A percentile compares a stretch with the other conserved stretches of the same genome.
Evolutionary conservation across 2,113 vertebrate species (phyloP).

Genomic region (Ancistrus triradiatus): DNA sequence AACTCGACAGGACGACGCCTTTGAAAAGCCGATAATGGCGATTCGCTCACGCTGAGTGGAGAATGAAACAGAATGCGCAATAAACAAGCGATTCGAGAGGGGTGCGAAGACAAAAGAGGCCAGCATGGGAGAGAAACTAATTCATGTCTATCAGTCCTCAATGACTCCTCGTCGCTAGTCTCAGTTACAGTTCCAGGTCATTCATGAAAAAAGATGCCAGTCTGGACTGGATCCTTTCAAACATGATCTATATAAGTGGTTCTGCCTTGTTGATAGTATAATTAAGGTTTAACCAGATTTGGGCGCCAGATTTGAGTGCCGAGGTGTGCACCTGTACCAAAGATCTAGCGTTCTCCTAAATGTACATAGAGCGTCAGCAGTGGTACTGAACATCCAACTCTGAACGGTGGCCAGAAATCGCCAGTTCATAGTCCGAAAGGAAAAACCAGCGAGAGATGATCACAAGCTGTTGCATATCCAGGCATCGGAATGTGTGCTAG

Average conservation of each 20-base stretch:
- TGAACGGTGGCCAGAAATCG: not conserved
- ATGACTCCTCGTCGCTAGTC: constrained; percentile 50
- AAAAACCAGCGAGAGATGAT: not conserved
- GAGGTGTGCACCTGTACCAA: constrained; percentile 68
- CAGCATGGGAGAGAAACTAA: constrained; percentile 21
- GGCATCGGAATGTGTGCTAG: no score
- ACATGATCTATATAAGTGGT: constrained; percentile 4
- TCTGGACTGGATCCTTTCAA: constrained; percentile 26
- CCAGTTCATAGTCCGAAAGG: not conserved
- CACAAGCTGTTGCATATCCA: not conserved
- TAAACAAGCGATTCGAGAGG: constrained; percentile 35
- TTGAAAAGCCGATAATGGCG: constrained; percentile 41
- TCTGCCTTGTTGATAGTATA: not conserved
- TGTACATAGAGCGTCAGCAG: constrained; percentile 45
- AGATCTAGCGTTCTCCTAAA: constrained; percentile 59
- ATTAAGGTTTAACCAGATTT: not conserved
- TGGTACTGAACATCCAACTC: constrained; percentile 12
- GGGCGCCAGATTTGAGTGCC: not conserved
- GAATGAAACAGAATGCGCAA: constrained; percentile 60
- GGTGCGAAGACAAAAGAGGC: not conserved
- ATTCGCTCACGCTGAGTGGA: constrained; percentile 40
- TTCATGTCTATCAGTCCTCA: constrained; percentile 38
- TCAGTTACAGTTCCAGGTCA: constrained; percentile 41
- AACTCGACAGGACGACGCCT: constrained; percentile 38
- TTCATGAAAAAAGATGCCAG: constrained; percentile 44